Conservation (phyloP, 2,113 vertebrate genomes). For the Callaeas wilsoni region DNA sequence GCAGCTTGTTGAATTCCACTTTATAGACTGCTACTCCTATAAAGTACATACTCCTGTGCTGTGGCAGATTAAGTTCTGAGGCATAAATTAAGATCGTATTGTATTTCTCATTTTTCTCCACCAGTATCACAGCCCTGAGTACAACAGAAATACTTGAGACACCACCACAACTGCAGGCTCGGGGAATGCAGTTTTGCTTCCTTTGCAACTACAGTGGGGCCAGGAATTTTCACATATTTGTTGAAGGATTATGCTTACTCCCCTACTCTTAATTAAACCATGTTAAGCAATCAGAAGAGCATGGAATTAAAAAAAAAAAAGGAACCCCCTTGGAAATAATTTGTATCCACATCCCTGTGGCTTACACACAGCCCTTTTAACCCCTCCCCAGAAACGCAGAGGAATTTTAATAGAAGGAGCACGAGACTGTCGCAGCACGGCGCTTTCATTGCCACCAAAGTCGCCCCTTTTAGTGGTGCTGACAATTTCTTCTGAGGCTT, state of each 20-base stretch:
- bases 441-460: not conserved
- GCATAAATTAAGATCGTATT: not conserved
- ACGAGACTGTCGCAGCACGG: not conserved
- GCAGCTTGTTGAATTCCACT: not conserved
- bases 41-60: not conserved
- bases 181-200: not conserved
- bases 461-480: not conserved
- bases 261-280: not conserved
- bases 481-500: not conserved
- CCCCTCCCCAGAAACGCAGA: not conserved
- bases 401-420: slow-evolving; percentile 27
- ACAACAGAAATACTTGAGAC: not conserved
- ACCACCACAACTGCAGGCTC: not conserved
- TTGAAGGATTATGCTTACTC: not conserved
- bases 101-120: not conserved
- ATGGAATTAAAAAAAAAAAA: not conserved
- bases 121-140: not conserved
- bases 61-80: not conserved
- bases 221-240: slow-evolving; percentile 4
- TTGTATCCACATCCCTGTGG: slow-evolving; percentile 7
- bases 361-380: not conserved
- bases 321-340: not conserved
- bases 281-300: not conserved
- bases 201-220: not conserved
- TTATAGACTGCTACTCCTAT: not conserved